A percentile compares a stretch with the other conserved stretches of the same genome.
Evolutionary conservation across 1,140 invertebrate genomes (phyloP).

Genomic region (Heliconius eleuchia): DNA sequence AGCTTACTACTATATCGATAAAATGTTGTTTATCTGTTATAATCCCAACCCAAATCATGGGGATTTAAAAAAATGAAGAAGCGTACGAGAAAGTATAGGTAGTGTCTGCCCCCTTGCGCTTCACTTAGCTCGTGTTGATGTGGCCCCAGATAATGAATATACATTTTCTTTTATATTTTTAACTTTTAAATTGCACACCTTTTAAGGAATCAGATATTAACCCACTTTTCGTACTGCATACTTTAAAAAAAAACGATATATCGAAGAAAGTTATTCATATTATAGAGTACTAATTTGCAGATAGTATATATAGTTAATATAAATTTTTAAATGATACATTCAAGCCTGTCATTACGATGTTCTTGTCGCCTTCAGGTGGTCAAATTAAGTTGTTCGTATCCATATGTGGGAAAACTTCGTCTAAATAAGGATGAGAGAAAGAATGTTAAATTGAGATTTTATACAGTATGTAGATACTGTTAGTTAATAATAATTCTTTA

Average conservation of each 20-base stretch:
- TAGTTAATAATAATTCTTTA: neutral
- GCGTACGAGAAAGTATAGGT: too few relatives aligned
- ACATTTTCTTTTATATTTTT: conserved; percentile 9
- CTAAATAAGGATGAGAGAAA: conserved; percentile 23
- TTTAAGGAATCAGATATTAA: neutral
- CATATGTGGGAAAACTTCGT: neutral
- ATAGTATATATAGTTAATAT: neutral
- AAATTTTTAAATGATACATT: conserved; percentile 19
- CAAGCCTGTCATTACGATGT: conserved; percentile 21
- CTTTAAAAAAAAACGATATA: neutral
- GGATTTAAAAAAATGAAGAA: neutral
- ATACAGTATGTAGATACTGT: neutral
- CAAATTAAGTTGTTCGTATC: conserved; percentile 18
- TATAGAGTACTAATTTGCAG: neutral
- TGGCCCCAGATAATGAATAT: neutral
- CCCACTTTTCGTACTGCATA: neutral
- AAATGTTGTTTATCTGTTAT: too few relatives aligned
- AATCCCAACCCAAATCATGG: too few relatives aligned
- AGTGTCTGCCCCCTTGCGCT: too few relatives aligned
- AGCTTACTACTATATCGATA: too few relatives aligned
- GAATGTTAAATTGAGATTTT: neutral
- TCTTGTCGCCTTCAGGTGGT: conserved; percentile 23
- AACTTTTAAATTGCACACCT: neutral
- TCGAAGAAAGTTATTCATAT: neutral
- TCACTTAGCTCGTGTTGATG: too few relatives aligned